Conservation (phyloP, 2,113 vertebrate genomes). For the Nettapus auritus region DNA sequence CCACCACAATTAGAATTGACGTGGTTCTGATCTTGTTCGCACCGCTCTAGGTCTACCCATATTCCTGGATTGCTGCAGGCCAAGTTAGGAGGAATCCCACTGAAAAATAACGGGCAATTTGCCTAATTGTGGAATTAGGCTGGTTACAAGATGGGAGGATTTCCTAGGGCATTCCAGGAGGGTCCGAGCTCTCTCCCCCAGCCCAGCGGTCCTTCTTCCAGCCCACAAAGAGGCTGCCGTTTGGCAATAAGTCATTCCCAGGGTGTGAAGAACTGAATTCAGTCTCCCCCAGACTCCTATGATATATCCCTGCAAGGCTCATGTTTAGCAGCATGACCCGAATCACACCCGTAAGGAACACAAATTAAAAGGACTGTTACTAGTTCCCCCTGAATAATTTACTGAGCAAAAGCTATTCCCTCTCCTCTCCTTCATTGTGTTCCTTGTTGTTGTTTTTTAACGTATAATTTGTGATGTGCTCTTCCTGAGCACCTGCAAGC, state of each 20-base stretch:
- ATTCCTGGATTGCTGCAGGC: not conserved
- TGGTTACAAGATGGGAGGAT: not conserved
- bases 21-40: not conserved
- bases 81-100: not conserved
- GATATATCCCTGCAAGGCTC: not conserved
- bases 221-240: not conserved
- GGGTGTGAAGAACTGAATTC: not conserved
- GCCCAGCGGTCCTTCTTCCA: not conserved
- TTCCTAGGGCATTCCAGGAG: not conserved
- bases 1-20: not conserved
- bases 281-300: not conserved
- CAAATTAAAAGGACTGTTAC: no score
- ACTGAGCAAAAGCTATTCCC: not conserved
- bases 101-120: not conserved
- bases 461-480: not conserved
- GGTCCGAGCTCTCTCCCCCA: not conserved
- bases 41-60: not conserved
- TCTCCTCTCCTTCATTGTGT: not conserved
- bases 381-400: not conserved
- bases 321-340: not conserved
- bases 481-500: not conserved
- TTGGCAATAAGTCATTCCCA: not conserved
- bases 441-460: not conserved
- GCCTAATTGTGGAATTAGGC: fast-evolving
- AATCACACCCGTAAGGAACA: fast-evolving